A percentile compares a stretch with the other conserved stretches of the same genome.
Evolutionary conservation across 2,888 invertebrate species (phyloP).

Genomic region (Oscheius sp.): DNA sequence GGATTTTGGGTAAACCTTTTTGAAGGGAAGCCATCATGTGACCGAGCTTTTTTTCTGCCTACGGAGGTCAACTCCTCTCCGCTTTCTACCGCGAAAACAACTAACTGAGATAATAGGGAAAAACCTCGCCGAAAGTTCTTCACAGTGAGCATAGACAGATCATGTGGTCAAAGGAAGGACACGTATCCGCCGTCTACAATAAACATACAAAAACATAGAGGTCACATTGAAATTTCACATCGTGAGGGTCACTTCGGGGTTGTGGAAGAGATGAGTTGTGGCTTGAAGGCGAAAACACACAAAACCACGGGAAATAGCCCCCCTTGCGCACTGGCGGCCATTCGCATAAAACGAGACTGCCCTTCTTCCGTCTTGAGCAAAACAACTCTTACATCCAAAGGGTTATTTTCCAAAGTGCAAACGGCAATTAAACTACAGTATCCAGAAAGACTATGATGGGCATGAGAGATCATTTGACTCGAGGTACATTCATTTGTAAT

Average conservation of each 20-base stretch:
- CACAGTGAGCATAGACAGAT: background rate
- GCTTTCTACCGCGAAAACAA: background rate
- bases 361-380: background rate
- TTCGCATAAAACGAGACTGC: constrained; percentile 8
- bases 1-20: constrained; percentile 24
- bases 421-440: too few relatives aligned
- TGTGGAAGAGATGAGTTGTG: constrained; percentile 1
- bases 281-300: constrained; percentile 19
- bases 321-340: background rate
- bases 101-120: constrained; percentile 9
- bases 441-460: too few relatives aligned
- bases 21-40: constrained; percentile 21
- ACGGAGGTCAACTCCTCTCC: constrained; percentile 19
- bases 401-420: too few relatives aligned
- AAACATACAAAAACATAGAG: constrained; percentile 24
- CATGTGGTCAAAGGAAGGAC: constrained; percentile 14
- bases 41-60: constrained; percentile 10
- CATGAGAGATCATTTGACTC: too few relatives aligned
- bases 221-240: constrained; percentile 21
- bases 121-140: background rate
- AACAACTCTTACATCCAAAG: background rate
- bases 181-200: background rate
- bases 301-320: background rate
- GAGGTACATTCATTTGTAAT: too few relatives aligned
- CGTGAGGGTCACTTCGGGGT: constrained; percentile 13